These are phyloP conservation scores for Phalloptychus januarius DNA, from an alignment of 2,797 vertebrate genomes.

Conservation along the genomic window DNA sequence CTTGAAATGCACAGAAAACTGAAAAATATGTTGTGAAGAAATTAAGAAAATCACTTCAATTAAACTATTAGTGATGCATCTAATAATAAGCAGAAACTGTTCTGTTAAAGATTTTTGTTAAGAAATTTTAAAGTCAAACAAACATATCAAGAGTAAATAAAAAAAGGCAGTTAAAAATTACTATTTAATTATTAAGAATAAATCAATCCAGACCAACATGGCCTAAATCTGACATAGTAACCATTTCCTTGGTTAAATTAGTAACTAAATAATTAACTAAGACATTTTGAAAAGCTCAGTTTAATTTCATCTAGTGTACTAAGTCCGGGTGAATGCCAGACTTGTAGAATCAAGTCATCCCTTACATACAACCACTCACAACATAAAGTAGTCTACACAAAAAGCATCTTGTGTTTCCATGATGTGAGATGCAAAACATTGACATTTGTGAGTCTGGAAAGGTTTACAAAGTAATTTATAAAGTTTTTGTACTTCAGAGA, in stretches of 20 bases:
- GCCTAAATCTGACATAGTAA: not conserved
- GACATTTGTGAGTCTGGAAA: not conserved
- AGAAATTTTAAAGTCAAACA: not conserved
- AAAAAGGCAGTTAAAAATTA: not conserved
- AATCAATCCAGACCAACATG: not conserved
- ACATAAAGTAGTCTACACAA: not conserved
- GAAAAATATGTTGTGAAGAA: not conserved
- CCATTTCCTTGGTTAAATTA: not conserved
- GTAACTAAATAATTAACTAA: not conserved
- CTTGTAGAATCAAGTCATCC: not conserved
- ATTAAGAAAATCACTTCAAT: not conserved
- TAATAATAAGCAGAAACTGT: not conserved
- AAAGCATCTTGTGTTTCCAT: not conserved
- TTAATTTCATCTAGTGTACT: not conserved
- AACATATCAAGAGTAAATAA: not conserved
- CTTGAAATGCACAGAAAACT: not conserved
- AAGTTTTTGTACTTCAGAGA: not conserved
- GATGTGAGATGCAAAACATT: not conserved
- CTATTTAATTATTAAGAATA: not conserved
- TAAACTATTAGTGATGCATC: not conserved
- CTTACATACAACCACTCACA: not conserved
- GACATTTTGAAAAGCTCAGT: not conserved
- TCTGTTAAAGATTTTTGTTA: not conserved
- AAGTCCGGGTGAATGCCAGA: not conserved
- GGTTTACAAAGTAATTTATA: not conserved